These are phyloP conservation scores for Fringilla coelebs DNA, from an alignment of 2,797 vertebrate genomes.

Conservation along the genomic window DNA sequence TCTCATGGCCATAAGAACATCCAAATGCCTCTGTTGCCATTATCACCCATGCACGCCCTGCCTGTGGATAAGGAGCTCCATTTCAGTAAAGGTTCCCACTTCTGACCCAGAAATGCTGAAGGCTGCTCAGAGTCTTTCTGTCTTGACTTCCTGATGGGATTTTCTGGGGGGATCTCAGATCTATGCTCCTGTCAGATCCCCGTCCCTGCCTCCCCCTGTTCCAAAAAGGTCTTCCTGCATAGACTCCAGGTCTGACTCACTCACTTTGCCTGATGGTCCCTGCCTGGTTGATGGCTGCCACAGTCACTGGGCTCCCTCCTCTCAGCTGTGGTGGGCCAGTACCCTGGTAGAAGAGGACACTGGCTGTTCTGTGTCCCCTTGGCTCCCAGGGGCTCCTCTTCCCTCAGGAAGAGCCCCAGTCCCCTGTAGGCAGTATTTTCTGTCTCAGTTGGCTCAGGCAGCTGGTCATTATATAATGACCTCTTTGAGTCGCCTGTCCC, in stretches of 20 bases:
- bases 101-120: background rate
- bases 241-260: background rate
- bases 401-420: background rate
- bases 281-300: background rate
- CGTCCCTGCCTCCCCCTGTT: background rate
- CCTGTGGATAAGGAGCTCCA: background rate
- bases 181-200: background rate
- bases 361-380: background rate
- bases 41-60: background rate
- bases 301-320: accelerated
- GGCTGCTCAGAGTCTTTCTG: background rate
- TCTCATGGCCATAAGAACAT: background rate
- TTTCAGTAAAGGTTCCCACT: background rate
- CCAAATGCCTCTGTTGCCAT: background rate
- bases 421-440: background rate
- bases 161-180: background rate
- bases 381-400: accelerated
- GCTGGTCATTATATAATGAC: background rate
- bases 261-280: background rate
- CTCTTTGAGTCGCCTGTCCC: background rate
- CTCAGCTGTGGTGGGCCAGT: background rate
- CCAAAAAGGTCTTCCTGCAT: background rate
- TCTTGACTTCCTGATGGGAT: background rate
- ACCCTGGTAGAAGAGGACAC: background rate
- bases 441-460: background rate